Evolutionary conservation across 2,113 vertebrate genomes (phyloP).

Genomic region (Capreolus pygargus): DNA sequence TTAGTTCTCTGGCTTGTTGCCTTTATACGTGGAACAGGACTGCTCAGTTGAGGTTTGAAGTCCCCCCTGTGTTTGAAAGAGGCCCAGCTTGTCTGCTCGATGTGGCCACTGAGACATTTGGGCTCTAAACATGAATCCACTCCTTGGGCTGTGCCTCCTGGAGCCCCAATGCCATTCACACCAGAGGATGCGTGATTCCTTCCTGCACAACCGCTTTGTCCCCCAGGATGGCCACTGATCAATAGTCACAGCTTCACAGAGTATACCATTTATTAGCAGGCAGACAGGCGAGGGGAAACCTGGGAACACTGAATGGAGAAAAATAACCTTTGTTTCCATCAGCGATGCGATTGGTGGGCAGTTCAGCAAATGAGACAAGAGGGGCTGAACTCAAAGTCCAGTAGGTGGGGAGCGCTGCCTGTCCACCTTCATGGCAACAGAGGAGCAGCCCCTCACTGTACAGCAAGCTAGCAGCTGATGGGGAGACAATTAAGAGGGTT

Average conservation of each 20-base stretch:
- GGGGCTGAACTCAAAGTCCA: not conserved
- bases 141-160: fast-evolving
- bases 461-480: not conserved
- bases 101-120: not conserved
- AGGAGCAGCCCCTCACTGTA: fast-evolving
- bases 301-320: conserved; percentile 41
- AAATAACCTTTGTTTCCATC: conserved; percentile 38
- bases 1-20: not conserved
- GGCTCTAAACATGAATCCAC: not conserved
- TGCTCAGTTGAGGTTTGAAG: not conserved
- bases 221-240: not conserved
- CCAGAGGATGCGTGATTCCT: not conserved
- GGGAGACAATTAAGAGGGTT: not conserved
- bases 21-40: not conserved
- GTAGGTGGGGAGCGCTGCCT: not conserved
- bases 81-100: not conserved
- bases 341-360: not conserved
- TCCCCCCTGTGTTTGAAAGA: not conserved
- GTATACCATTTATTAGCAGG: conserved; percentile 21
- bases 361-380: conserved; percentile 33
- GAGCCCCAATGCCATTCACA: fast-evolving
- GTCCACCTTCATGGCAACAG: not conserved
- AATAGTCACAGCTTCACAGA: conserved; percentile 31
- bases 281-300: not conserved
- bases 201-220: not conserved